phyloP scores from a whole-genome alignment of 1,140 invertebrate genomes.

The Zelostemma sp. region DNA sequence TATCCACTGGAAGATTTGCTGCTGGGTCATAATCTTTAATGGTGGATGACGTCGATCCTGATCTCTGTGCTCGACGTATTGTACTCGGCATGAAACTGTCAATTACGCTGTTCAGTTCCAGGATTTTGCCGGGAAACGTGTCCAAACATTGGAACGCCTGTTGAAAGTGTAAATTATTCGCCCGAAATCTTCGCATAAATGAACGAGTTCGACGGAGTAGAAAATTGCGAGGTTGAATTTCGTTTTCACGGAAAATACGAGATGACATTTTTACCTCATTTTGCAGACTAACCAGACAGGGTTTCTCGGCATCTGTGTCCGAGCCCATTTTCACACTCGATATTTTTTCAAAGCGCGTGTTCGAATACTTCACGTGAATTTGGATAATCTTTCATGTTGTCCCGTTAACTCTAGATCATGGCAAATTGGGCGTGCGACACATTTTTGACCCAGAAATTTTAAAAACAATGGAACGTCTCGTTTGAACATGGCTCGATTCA shows the following conservation, averaged over 20 bases:
- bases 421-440: conserved; percentile 21
- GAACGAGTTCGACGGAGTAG: no score
- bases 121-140: conserved; percentile 56
- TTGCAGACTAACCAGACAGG: conserved; percentile 46
- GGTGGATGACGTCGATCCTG: conserved; percentile 33
- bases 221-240: conserved; percentile 12
- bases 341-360: conserved; percentile 34
- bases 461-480: background rate
- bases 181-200: no score
- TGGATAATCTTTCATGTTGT: conserved; percentile 45
- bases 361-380: conserved; percentile 53
- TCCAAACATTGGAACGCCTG: conserved; percentile 56
- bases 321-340: conserved; percentile 26
- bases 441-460: conserved; percentile 15
- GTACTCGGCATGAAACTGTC: conserved; percentile 51
- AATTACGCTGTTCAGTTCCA: conserved; percentile 55
- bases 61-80: conserved; percentile 34
- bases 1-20: conserved; percentile 31
- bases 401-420: conserved; percentile 6
- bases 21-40: conserved; percentile 34
- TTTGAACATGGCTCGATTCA: background rate
- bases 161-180: no score
- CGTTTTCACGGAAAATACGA: background rate
- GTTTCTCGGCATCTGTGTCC: conserved; percentile 31
- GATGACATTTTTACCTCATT: conserved; percentile 36